Base-by-base conservation (phyloP, 1,140 invertebrate genomes). In the Calephelis nemesis region DNA sequence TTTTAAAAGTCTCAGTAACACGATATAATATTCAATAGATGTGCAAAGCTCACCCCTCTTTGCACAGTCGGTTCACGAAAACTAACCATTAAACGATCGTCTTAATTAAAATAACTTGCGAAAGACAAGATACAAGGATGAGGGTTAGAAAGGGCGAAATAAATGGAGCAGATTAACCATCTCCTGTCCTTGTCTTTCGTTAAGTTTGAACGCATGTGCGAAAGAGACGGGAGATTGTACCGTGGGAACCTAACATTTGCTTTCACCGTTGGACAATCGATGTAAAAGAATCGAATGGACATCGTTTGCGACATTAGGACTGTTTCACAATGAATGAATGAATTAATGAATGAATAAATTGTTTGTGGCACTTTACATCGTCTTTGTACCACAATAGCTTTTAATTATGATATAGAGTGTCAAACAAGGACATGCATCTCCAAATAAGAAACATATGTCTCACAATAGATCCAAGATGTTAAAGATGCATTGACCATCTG, bases 211-310 rank as follows among this genome's bases (percentile, higher is more conserved):
- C 12, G 49, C 49, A 40, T 52, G 7, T n/a, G n/a, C 40, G 64
- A 45, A 40, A n/a, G 73, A 71, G 68, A 71, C 67, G 64, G 73
- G 69, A 64, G 65, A 47, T 49, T 10, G 65, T 54, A 65, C 73
- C 75, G 75, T 77, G 75, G 73, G 75, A 77, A 77, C 73, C 47
- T 77, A 77, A 65, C 75, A 77, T 77, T 77, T 72, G 73, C 75
- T 74, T 74, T 77, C 75, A 71, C 73, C 65, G 54, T 52, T 42
- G 50, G 40, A 66, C 65, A 58, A 58, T 68, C 47, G 48, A 62
- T 63, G 67, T 65, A 65, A 65, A 74, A 74, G 71, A 71, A 69
- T 74, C 19, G 42, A 62, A 19, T 62, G 54, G 66, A 52, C 58
- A 67, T 67, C 54, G 54, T 30, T 58, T 58, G 54, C 19, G 30